These are phyloP conservation scores for Pygocentrus nattereri DNA, from an alignment of 2,797 vertebrate genomes.

Conservation along the genomic window DNA sequence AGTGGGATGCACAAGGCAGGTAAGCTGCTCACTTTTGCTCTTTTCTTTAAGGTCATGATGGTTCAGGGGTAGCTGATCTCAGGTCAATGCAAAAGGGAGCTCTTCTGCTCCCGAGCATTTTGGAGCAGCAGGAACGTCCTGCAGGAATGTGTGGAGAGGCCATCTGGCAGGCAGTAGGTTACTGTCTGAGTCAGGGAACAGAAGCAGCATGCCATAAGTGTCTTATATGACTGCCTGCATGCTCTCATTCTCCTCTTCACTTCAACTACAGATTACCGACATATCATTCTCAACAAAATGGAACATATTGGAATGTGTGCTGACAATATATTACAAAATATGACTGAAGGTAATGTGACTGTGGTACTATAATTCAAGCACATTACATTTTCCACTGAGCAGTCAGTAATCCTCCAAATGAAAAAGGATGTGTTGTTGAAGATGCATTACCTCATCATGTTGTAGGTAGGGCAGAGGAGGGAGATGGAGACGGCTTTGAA, in stretches of 20 bases:
- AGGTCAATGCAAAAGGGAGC: slow-evolving; percentile 24
- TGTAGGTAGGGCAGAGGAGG: slow-evolving; percentile 22
- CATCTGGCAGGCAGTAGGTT: slow-evolving; percentile 29
- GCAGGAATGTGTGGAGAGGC: slow-evolving; percentile 45
- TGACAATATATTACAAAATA: not conserved
- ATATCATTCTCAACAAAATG: not conserved
- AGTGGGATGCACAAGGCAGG: slow-evolving; percentile 6
- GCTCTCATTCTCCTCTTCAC: slow-evolving; percentile 35
- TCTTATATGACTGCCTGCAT: slow-evolving; percentile 55
- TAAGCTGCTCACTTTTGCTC: slow-evolving; percentile 13
- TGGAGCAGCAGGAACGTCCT: slow-evolving; percentile 33
- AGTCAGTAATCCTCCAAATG: not conserved
- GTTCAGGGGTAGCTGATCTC: slow-evolving; percentile 13
- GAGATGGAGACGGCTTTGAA: slow-evolving; percentile 2
- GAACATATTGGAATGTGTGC: not conserved
- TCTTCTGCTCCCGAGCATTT: not conserved
- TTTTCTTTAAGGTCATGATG: slow-evolving; percentile 9
- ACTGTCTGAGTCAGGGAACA: slow-evolving; percentile 10
- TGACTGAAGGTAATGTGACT: not conserved
- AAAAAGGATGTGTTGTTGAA: slow-evolving; percentile 20
- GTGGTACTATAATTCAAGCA: not conserved
- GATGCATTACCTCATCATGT: slow-evolving; percentile 24
- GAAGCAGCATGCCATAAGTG: slow-evolving; percentile 24
- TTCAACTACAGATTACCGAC: slow-evolving; percentile 10
- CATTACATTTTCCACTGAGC: not conserved